Base-by-base conservation (phyloP, 2,113 vertebrate species). In the Oostethus manadensis region DNA sequence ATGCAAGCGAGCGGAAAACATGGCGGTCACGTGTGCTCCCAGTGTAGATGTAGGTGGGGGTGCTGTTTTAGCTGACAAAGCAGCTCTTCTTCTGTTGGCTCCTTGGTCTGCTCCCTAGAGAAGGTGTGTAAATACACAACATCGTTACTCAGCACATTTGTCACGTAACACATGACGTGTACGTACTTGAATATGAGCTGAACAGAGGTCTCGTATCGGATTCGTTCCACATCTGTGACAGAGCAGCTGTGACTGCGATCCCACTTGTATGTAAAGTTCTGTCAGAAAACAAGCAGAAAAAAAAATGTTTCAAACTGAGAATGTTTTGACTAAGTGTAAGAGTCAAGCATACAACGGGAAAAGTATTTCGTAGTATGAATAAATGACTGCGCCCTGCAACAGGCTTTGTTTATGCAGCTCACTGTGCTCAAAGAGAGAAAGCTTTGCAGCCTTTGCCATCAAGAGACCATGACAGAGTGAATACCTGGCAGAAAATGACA, bases 201-300 rank as follows among this genome's bases (percentile, higher is more conserved):
- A 4, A 93, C 89, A 0, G 93, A 90, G 1, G 89, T 89, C 81
- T 92, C 89, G 38, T 90, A 93, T 45, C 87, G 68, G 13, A 80
- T 86, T 53, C 70, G 80, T 51, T 84, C 82, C 56, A 89, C 71
- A 0, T 92, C 92, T 0, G 83, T 79, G 0, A 92, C 78, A 8
- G 90, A 77, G 46, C 88, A 79, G 46, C 90, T 88, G 62, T 90
- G 80, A 49, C 85, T 93, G 49, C 91, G 93, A 76, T 98, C 94
- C 96, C 96, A 99, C 78, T 91, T 95, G 56, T 94, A 92, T 60
- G 93, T 94, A 60, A 99, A 99, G 79, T 96, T 98, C 97, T 99
- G 80, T 43, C 18, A 14, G n/a, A 51, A 54, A 49, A 59, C 4
- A 62, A 58, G 16, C 5, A 61, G 18, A 0, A 35, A 20, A 8